phyloP scores from a whole-genome alignment of 2,113 vertebrate species.

The Daboia siamensis region DNA sequence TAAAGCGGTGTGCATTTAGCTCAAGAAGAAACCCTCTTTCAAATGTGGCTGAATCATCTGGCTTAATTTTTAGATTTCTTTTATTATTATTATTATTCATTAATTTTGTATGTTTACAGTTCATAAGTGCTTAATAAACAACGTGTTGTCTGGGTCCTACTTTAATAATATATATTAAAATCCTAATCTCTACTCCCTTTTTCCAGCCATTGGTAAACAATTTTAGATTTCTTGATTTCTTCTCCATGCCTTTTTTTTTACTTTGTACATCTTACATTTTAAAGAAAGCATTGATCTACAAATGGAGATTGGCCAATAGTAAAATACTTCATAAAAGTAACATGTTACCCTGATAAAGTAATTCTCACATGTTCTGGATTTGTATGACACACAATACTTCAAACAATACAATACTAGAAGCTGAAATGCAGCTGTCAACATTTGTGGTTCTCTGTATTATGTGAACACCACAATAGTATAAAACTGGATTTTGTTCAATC shows the following conservation, averaged over 20 bases:
- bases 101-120: too few species aligned
- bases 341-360: background rate
- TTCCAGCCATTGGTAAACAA: too few species aligned
- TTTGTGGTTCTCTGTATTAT: background rate
- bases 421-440: background rate
- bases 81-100: too few species aligned
- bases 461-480: background rate
- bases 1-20: background rate
- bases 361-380: background rate
- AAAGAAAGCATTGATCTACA: background rate
- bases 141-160: too few species aligned
- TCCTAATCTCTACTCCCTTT: too few species aligned
- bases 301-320: background rate
- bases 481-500: background rate
- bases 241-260: background rate
- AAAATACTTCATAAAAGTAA: background rate
- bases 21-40: background rate
- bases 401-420: background rate
- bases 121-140: too few species aligned
- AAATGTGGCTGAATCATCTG: background rate
- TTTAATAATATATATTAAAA: too few species aligned
- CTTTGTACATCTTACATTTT: background rate
- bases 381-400: background rate
- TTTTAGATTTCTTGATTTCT: background rate
- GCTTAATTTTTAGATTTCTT: background rate